These are phyloP conservation scores for Setophaga coronata DNA, from an alignment of 2,113 vertebrate genomes.

Conservation along the genomic window DNA sequence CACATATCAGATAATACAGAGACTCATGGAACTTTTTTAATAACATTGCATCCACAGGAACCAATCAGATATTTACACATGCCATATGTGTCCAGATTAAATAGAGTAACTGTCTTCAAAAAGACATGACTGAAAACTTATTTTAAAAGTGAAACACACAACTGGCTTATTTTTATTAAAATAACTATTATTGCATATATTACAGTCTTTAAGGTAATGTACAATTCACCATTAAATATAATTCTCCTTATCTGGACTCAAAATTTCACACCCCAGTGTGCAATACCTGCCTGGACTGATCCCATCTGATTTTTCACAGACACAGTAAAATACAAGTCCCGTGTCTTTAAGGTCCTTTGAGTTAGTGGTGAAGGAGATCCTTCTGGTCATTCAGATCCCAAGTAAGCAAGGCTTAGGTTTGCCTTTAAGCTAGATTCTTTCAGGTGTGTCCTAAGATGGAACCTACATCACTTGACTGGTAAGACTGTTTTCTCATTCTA, in stretches of 20 bases:
- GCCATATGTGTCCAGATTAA: neutral
- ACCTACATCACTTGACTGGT: neutral
- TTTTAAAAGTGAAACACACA: neutral
- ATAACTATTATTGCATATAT: neutral
- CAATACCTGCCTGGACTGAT: neutral
- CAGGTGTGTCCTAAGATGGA: neutral
- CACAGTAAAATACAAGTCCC: neutral
- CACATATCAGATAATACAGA: neutral
- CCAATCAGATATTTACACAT: neutral
- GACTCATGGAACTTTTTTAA: neutral
- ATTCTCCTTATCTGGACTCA: neutral
- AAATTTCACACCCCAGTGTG: neutral
- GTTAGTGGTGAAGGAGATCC: neutral
- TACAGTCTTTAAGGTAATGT: neutral
- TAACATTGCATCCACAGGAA: neutral
- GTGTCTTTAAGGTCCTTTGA: neutral
- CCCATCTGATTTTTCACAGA: neutral
- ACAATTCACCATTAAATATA: neutral
- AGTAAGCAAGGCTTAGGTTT: neutral
- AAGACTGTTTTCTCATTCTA: neutral
- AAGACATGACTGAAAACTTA: neutral
- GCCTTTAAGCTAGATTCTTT: neutral
- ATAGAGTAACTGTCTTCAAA: neutral
- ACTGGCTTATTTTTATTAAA: neutral
- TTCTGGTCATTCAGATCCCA: neutral